Conservation (phyloP, 2,888 invertebrate species). For the Heliconius hortense region DNA sequence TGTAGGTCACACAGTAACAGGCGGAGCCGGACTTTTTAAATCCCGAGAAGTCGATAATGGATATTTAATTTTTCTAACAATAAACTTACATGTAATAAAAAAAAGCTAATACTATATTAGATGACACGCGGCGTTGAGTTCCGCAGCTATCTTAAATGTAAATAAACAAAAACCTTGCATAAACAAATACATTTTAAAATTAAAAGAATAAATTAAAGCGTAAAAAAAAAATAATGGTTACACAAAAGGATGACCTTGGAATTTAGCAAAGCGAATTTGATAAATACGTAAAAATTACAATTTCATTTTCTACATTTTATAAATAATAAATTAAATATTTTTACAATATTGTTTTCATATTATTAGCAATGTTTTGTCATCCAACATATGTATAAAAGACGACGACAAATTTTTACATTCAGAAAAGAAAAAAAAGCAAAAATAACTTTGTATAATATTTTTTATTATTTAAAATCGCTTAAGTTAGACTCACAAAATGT, state of each 20-base stretch:
- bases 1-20: slow-evolving; percentile 42
- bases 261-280: background rate
- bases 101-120: background rate
- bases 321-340: background rate
- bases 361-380: background rate
- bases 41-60: background rate
- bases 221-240: background rate
- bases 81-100: background rate
- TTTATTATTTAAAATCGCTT: background rate
- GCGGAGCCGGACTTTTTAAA: slow-evolving; percentile 2
- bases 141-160: background rate
- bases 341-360: background rate
- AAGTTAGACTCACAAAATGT: background rate
- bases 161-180: background rate
- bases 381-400: background rate
- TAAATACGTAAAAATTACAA: background rate
- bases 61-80: slow-evolving; percentile 10
- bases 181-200: background rate
- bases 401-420: background rate
- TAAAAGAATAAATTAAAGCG: too few relatives aligned
- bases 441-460: background rate
- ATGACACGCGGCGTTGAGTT: too few relatives aligned
- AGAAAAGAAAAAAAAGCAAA: background rate
- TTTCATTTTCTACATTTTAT: background rate
- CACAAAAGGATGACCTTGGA: background rate